A percentile compares a stretch with the other conserved stretches of the same genome.
Evolutionary conservation across 1,140 invertebrate genomes (phyloP).

Genomic region (Marisa cornuarietis): DNA sequence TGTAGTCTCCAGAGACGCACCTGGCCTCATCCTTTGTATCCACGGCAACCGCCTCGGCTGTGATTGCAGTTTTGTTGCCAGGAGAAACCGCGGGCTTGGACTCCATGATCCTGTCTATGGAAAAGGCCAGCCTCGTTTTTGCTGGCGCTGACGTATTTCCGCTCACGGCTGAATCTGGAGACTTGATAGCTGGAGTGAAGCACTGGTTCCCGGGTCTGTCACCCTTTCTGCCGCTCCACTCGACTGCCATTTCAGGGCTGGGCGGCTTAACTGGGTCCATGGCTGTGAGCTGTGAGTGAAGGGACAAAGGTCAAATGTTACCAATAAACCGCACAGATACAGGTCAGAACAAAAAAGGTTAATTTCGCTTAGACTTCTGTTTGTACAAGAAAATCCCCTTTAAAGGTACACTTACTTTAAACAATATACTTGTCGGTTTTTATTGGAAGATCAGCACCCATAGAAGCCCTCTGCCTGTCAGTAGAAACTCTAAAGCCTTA

Average conservation of each 20-base stretch:
- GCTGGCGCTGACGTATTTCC: neutral
- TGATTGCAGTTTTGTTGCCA: slow-evolving; percentile 14
- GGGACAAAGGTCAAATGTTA: neutral
- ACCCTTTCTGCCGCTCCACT: no score
- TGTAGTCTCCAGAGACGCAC: neutral
- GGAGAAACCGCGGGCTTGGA: slow-evolving; percentile 19
- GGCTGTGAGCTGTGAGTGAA: neutral
- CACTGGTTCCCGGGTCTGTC: no score
- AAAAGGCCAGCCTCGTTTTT: slow-evolving; percentile 50
- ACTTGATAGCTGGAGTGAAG: neutral
- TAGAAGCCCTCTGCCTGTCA: no score
- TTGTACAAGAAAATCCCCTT: no score
- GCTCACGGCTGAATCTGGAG: neutral
- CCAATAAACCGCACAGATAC: neutral
- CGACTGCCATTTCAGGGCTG: neutral
- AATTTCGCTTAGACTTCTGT: no score
- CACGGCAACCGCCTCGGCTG: neutral
- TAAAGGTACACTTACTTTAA: no score
- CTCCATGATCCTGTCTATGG: slow-evolving; percentile 57
- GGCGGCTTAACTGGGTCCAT: neutral
- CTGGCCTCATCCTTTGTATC: neutral
- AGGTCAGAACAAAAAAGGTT: neutral
- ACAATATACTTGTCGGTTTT: no score
- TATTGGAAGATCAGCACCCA: no score
- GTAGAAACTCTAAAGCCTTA: no score